Percentiles rank a stretch among this genome's conserved stretches.
These are phyloP conservation scores for Chrysina gloriosa DNA, from an alignment of 2,888 invertebrate species.

Conservation along the genomic window DNA sequence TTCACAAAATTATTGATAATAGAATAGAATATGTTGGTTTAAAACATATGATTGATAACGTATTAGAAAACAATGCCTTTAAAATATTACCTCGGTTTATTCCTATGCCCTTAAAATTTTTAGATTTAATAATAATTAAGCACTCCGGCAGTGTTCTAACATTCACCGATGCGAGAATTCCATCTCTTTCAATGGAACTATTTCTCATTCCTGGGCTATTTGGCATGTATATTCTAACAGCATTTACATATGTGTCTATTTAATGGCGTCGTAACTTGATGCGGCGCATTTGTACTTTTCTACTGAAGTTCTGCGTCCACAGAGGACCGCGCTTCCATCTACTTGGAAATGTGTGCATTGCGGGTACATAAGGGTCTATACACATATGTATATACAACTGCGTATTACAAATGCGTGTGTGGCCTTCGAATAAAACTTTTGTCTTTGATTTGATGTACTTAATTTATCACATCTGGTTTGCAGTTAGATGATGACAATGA, in stretches of 20 bases:
- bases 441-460: constrained; percentile 16
- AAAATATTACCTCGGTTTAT: no score
- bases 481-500: neutral
- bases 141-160: no score
- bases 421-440: constrained; percentile 4
- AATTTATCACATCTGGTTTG: constrained; percentile 13
- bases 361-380: no score
- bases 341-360: no score
- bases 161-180: neutral
- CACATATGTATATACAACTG: no score
- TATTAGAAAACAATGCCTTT: no score
- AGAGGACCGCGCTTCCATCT: neutral
- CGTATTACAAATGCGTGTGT: neutral
- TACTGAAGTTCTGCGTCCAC: neutral
- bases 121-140: no score
- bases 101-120: no score
- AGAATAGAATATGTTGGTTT: no score
- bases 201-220: neutral
- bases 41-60: no score
- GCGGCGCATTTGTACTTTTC: constrained; percentile 1
- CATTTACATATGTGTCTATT: constrained; percentile 16
- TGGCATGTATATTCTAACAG: neutral
- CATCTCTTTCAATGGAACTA: neutral
- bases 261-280: constrained; percentile 4
- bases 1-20: no score